Evolutionary conservation across 2,888 invertebrate species (phyloP).

Genomic region (Punctoribates punctum): DNA sequence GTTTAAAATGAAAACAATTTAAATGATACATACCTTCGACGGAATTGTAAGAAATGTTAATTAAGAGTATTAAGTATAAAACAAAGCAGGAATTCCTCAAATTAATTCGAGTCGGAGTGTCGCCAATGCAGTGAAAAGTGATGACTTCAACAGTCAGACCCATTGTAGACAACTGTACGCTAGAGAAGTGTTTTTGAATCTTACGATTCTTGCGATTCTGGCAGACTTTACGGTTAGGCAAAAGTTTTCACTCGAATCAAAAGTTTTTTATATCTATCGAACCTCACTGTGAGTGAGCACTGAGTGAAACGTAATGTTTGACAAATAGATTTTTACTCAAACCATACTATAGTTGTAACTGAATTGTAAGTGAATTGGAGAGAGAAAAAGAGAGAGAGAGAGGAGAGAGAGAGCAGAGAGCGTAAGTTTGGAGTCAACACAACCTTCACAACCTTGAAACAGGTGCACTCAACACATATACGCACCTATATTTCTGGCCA

Average conservation of each 20-base stretch:
- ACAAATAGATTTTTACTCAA: not conserved
- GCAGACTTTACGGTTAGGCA: conserved; percentile 4
- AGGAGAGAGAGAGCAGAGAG: conserved; percentile 16
- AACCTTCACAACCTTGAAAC: conserved; percentile 38
- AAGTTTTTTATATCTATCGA: not conserved
- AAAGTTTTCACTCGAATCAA: not conserved
- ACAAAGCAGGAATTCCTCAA: conserved; percentile 29
- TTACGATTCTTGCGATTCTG: conserved; percentile 16
- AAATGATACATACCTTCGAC: conserved; percentile 33
- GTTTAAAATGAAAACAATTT: not conserved
- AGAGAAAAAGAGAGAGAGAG: not conserved
- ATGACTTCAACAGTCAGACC: conserved; percentile 2
- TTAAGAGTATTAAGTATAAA: not conserved
- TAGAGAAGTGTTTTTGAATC: not conserved
- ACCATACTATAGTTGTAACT: conserved; percentile 18
- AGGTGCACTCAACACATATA: conserved; percentile 22
- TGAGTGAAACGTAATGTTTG: conserved; percentile 15
- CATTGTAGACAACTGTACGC: conserved; percentile 23
- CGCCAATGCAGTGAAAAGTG: conserved; percentile 8
- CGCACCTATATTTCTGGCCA: conserved; percentile 23
- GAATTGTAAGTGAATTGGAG: conserved; percentile 21
- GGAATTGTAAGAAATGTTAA: conserved; percentile 1
- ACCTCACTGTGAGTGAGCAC: not conserved
- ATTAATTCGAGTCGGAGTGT: conserved; percentile 22
- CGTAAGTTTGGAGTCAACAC: not conserved